Evolutionary conservation across 2,113 vertebrate species (phyloP).

Genomic region (Phocoena phocoena): DNA sequence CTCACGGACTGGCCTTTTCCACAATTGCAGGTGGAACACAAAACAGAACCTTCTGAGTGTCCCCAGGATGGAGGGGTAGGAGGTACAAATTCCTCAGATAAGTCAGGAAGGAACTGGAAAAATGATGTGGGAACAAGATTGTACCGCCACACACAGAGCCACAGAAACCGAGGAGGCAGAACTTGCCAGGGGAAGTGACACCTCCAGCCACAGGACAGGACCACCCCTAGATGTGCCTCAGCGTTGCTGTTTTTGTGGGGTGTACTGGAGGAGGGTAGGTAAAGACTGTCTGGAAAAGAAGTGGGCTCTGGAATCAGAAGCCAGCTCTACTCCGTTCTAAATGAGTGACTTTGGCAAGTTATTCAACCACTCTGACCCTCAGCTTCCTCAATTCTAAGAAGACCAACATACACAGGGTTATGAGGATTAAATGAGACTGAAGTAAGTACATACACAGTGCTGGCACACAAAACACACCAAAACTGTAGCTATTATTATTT

Average conservation of each 20-base stretch:
- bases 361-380: background rate
- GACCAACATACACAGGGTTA: background rate
- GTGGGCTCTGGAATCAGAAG: slow-evolving; percentile 5
- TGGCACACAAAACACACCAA: background rate
- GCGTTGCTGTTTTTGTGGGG: background rate
- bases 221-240: background rate
- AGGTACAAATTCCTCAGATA: background rate
- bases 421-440: background rate
- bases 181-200: background rate
- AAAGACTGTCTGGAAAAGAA: background rate
- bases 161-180: background rate
- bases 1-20: background rate
- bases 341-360: background rate
- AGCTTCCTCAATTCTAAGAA: background rate
- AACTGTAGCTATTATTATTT: background rate
- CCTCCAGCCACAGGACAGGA: background rate
- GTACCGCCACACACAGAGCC: background rate
- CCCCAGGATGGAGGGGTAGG: background rate
- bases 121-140: background rate
- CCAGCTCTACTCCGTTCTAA: background rate
- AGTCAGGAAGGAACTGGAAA: background rate
- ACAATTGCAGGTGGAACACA: background rate
- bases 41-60: background rate
- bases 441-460: background rate
- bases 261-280: background rate